A percentile compares a stretch with the other conserved stretches of the same genome.
These are phyloP conservation scores for Gymnogyps californianus DNA, from an alignment of 2,113 vertebrate species.

Conservation along the genomic window DNA sequence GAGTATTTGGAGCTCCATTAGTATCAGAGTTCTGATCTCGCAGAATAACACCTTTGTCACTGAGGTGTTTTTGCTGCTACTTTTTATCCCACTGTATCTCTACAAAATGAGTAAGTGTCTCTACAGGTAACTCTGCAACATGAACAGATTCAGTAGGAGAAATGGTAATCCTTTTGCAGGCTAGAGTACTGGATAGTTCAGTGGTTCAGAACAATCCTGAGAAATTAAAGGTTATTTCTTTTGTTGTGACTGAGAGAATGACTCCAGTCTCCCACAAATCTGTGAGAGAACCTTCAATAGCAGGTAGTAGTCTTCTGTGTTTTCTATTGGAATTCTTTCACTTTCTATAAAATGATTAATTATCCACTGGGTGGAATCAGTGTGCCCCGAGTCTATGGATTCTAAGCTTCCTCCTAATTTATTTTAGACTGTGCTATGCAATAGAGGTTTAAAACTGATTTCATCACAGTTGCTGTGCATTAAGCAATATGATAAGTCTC, in stretches of 20 bases:
- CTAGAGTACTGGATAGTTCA: not conserved
- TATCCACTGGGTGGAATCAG: not conserved
- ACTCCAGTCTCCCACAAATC: not conserved
- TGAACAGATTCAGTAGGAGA: not conserved
- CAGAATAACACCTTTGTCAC: not conserved
- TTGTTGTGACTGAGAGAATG: not conserved
- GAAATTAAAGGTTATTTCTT: not conserved
- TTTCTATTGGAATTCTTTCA: not conserved
- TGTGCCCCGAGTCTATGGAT: not conserved
- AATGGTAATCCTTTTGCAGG: not conserved
- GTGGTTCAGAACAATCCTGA: not conserved
- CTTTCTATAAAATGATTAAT: not conserved
- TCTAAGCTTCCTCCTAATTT: not conserved
- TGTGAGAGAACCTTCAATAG: not conserved
- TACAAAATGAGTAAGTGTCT: not conserved
- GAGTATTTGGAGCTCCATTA: not conserved
- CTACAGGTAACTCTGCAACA: not conserved
- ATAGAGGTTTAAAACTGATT: not conserved
- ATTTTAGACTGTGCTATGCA: not conserved
- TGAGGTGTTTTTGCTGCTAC: not conserved
- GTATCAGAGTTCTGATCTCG: not conserved
- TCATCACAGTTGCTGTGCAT: not conserved
- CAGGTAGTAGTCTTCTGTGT: not conserved
- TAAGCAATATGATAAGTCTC: not conserved
- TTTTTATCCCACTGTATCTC: not conserved